These are phyloP conservation scores for Pogonomyrmex californicus DNA, from an alignment of 1,140 invertebrate genomes.

Conservation along the genomic window DNA sequence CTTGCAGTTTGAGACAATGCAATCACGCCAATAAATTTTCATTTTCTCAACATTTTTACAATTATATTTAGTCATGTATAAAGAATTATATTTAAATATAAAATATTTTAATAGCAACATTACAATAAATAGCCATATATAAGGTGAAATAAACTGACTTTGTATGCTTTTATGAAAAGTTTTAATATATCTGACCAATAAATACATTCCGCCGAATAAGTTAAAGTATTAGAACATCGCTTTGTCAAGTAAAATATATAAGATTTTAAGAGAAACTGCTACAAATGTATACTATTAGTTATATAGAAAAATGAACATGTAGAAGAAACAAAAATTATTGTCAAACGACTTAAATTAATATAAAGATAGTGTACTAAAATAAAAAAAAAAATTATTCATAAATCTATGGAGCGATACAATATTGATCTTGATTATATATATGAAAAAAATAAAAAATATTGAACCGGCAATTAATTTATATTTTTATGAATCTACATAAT, in stretches of 20 bases:
- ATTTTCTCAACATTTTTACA: not conserved
- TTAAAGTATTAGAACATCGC: constrained; percentile 16
- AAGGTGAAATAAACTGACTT: not conserved
- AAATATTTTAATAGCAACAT: not conserved
- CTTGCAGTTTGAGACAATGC: not conserved
- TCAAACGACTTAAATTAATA: not conserved
- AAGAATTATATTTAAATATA: constrained; percentile 16
- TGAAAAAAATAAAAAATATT: not conserved
- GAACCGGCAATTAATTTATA: not conserved
- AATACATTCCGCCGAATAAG: constrained; percentile 50
- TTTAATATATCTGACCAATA: constrained; percentile 35
- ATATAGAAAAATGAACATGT: not conserved
- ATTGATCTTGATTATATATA: constrained; percentile 28
- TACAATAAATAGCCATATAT: constrained; percentile 9
- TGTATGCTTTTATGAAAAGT: constrained; percentile 28
- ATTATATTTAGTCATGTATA: not conserved
- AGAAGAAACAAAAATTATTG: not conserved
- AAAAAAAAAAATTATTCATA: not conserved
- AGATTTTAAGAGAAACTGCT: not conserved
- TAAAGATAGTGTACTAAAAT: not conserved
- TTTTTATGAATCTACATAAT: constrained; percentile 32
- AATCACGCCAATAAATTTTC: not conserved
- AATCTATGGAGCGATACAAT: not conserved
- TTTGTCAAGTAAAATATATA: not conserved
- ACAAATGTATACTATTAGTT: not conserved